Conservation (phyloP, 2,113 vertebrate species). For the Struthio camelus region DNA sequence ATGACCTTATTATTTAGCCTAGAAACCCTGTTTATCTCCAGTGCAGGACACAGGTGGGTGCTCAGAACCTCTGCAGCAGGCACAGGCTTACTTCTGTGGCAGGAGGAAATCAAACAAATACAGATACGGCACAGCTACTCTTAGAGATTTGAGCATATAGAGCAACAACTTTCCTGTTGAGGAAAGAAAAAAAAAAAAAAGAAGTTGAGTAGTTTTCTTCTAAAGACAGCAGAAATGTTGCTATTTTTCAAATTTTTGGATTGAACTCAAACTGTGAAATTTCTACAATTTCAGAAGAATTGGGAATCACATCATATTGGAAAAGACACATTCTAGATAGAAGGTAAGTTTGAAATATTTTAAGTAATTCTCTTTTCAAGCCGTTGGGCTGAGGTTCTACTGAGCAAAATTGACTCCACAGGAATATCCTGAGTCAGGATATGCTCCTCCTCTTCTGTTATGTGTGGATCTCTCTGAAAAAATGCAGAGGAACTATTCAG, state of each 20-base stretch:
- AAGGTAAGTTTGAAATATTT: background rate
- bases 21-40: fast-evolving
- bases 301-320: fast-evolving
- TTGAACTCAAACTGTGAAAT: background rate
- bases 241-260: background rate
- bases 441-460: fast-evolving
- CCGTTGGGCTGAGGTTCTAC: background rate
- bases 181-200: background rate
- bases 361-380: background rate
- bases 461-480: fast-evolving
- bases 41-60: fast-evolving
- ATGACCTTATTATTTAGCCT: background rate
- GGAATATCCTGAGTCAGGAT: fast-evolving
- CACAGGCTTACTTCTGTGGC: fast-evolving
- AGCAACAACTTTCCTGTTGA: background rate
- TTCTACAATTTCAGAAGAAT: background rate
- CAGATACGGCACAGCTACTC: background rate
- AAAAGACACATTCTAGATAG: background rate
- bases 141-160: background rate
- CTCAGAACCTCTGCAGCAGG: background rate
- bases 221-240: background rate
- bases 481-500: background rate
- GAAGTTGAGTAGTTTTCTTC: background rate
- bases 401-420: background rate
- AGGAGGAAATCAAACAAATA: background rate